Evolutionary conservation across 2,113 vertebrate genomes (phyloP).

Genomic region (Azemiops feae): DNA sequence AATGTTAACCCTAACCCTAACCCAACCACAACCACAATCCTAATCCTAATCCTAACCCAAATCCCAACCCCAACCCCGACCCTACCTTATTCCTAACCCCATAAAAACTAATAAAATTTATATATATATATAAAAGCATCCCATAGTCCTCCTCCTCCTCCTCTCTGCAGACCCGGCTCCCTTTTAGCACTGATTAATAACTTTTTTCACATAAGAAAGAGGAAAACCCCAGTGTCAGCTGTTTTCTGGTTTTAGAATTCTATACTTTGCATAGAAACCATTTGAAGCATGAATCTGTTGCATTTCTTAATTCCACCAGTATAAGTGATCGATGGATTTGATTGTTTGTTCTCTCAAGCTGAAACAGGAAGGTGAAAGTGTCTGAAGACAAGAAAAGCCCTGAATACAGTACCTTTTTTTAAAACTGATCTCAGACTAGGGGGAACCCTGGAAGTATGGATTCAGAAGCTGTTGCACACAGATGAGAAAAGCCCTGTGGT

Average conservation of each 20-base stretch:
- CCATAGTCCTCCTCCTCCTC: too few relatives aligned
- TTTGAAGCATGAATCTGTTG: neutral
- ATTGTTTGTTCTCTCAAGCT: neutral
- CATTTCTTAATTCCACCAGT: conserved; percentile 14
- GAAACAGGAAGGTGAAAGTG: conserved; percentile 1
- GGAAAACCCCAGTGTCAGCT: neutral
- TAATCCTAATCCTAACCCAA: too few relatives aligned
- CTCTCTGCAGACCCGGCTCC: too few relatives aligned
- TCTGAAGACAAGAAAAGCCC: neutral
- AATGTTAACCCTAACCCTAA: too few relatives aligned
- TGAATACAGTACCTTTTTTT: conserved; percentile 15
- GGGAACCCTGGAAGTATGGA: rapidly evolving
- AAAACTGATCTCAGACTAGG: conserved; percentile 30
- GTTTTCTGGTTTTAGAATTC: neutral
- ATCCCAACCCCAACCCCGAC: too few relatives aligned
- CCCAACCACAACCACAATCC: too few relatives aligned
- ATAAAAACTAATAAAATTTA: too few relatives aligned
- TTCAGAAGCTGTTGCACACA: too few relatives aligned
- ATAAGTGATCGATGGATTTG: neutral
- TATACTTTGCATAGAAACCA: neutral
- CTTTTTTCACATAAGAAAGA: neutral
- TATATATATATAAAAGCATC: too few relatives aligned
- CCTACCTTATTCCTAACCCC: too few relatives aligned
- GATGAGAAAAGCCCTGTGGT: too few relatives aligned
- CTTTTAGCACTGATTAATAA: neutral